Conservation (phyloP, 2,113 vertebrate species). For the Nymphicus hollandicus region DNA sequence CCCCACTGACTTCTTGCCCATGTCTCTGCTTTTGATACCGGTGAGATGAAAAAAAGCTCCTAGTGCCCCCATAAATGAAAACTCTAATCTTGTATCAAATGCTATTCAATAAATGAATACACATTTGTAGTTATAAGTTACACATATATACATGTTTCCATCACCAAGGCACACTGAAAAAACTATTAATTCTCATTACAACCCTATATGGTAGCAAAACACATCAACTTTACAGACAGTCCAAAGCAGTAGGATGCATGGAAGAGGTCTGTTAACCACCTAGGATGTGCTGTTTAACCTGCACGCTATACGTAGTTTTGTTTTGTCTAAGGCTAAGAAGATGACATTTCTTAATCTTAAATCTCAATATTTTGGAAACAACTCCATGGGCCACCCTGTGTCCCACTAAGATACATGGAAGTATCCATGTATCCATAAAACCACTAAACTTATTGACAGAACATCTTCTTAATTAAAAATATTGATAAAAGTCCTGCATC, state of each 20-base stretch:
- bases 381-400: neutral
- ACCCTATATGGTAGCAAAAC: neutral
- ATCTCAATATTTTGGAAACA: neutral
- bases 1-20: neutral
- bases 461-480: neutral
- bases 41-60: neutral
- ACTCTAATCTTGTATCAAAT: neutral
- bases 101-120: neutral
- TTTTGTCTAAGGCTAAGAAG: neutral
- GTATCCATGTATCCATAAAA: neutral
- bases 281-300: neutral
- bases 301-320: neutral
- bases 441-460: neutral
- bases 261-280: neutral
- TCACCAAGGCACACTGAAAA: neutral
- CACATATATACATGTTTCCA: neutral
- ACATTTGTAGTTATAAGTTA: neutral
- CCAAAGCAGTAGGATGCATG: rapidly evolving
- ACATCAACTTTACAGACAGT: neutral
- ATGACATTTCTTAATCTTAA: neutral
- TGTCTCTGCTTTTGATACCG: neutral
- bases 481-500: neutral
- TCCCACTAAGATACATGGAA: neutral
- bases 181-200: neutral
- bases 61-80: neutral